Base-by-base conservation (phyloP, 2,888 invertebrate genomes). In the Drosophila eohydei region DNA sequence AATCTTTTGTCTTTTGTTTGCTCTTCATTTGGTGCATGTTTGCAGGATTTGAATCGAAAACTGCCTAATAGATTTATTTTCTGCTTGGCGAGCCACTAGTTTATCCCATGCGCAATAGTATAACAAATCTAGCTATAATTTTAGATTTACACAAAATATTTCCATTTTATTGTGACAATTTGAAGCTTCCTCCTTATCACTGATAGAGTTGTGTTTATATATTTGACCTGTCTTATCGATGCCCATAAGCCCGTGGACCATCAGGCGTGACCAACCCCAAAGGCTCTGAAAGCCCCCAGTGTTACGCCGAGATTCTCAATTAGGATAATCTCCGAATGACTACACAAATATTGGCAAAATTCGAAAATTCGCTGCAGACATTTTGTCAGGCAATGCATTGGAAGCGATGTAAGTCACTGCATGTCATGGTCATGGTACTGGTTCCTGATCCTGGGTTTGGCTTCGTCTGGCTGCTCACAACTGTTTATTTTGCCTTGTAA, bases 311-410 rank as follows among this genome's bases (percentile, higher is more conserved):
- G 89, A 91, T 91, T 91, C 91, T 81, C 91, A 91, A 90, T 90
- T 88, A 91, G 91, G 91, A 92, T 91, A 91, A 92, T 92, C 91
- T 91, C 80, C 78, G 84, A 90, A 90, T 91, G 92, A 89, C 91
- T 92, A 90, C 90, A 89, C 91, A 92, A 92, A 91, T 92, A 91
- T 92, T 91, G 91, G 90, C 87, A 80, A 87, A 87, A 90, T 90
- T 90, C 72, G 83, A 76, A 88, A 89, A 89, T 91, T 90, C 86
- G 91, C 70, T 83, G 71, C 82, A 80, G 78, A 73, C 71, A 76
- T 73, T 80, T 74, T 60, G 56, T 30, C 61, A 52, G 63, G 43
- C 78, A 74, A 62, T 83, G 76, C 82, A 83, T 84, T 71, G 58
- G 71, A 64, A 69, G 70, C 83, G 67, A 70, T 55, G 65, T 62